A percentile compares a stretch with the other conserved stretches of the same genome.
Conservation (phyloP, 2,888 invertebrate species). For the Sialis lutaria region DNA sequence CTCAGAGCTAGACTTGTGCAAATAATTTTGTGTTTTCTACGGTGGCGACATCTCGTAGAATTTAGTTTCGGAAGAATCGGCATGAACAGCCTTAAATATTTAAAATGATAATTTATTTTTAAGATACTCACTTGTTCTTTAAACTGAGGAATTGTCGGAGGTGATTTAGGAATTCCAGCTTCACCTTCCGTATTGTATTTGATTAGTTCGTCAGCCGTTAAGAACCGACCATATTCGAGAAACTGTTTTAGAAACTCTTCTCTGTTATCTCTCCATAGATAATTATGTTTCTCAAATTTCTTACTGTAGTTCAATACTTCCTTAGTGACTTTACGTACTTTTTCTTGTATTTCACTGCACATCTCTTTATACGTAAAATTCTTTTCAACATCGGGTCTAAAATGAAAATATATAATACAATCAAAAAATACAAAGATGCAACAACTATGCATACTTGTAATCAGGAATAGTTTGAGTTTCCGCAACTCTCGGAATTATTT, state of each 20-base stretch:
- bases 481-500: conserved; percentile 50
- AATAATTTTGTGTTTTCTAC: too few species aligned
- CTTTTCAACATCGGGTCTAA: conserved; percentile 1
- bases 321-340: conserved; percentile 19
- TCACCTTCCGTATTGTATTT: conserved; percentile 22
- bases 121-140: conserved; percentile 41
- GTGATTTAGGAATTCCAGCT: conserved; percentile 24
- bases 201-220: conserved; percentile 57
- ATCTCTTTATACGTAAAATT: conserved; percentile 22
- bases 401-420: neutral
- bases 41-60: too few species aligned
- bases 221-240: conserved; percentile 53
- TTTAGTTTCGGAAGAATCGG: too few species aligned
- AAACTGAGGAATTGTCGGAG: conserved; percentile 56
- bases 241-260: conserved; percentile 60
- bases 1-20: too few species aligned
- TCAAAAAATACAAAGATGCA: too few species aligned
- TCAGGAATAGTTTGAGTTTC: conserved; percentile 25
- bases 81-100: neutral
- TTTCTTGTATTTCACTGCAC: conserved; percentile 32
- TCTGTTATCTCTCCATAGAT: conserved; percentile 68
- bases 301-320: conserved; percentile 24
- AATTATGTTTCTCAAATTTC: conserved; percentile 48
- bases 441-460: neutral
- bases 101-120: neutral